Conservation (phyloP, 2,888 invertebrate genomes). For the Cheiracanthium punctorium region DNA sequence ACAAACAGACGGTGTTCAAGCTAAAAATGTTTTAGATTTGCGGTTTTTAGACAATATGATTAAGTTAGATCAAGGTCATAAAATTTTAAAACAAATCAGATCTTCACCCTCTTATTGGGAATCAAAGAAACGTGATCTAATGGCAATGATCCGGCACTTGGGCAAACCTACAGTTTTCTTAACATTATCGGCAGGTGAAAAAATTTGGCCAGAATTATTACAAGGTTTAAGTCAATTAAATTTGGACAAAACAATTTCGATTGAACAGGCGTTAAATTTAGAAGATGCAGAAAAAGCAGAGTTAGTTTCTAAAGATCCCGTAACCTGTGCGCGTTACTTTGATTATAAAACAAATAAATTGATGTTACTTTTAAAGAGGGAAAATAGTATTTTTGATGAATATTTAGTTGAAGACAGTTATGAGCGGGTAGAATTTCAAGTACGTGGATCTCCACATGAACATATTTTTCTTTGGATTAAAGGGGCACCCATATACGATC, state of each 20-base stretch:
- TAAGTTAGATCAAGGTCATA: background rate
- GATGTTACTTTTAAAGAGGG: background rate
- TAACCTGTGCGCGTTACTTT: background rate
- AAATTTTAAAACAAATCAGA: background rate
- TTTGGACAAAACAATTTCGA: too few species aligned
- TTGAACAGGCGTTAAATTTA: background rate
- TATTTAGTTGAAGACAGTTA: background rate
- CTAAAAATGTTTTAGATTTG: background rate
- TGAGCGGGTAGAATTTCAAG: conserved; percentile 1
- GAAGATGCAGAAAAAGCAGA: background rate
- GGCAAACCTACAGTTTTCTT: background rate
- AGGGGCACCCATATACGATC: background rate
- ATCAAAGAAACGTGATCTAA: background rate
- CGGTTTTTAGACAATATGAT: background rate
- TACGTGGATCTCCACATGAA: too few species aligned
- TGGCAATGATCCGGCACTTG: background rate
- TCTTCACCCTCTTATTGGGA: background rate
- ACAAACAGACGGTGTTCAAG: background rate
- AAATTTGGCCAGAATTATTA: background rate
- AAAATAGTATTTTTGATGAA: background rate
- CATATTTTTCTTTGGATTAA: background rate
- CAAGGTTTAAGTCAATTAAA: too few species aligned
- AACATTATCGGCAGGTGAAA: background rate
- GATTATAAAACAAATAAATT: background rate
- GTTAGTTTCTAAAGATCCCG: background rate